Conservation (phyloP, 2,113 vertebrate species). For the Tiliqua scincoides region DNA sequence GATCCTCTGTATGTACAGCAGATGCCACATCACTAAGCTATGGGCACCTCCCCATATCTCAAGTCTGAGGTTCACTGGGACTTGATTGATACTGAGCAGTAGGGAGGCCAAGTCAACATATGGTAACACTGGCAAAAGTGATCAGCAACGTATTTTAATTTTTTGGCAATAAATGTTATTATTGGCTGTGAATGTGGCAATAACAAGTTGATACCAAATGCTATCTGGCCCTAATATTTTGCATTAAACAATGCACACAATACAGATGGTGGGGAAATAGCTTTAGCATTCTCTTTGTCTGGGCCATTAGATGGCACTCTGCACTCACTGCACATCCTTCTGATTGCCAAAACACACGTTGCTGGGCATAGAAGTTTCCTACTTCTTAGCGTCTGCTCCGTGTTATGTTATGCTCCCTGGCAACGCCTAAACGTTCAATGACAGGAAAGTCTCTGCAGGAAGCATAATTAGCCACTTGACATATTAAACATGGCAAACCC, state of each 20-base stretch:
- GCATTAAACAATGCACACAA: background rate
- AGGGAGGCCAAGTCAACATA: background rate
- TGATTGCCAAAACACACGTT: background rate
- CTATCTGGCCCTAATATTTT: background rate
- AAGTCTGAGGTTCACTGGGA: background rate
- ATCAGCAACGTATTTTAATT: background rate
- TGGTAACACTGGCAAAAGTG: background rate
- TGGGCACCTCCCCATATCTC: background rate
- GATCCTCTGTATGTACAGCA: too few relatives aligned
- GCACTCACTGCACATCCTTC: background rate
- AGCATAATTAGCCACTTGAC: background rate
- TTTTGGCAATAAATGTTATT: background rate
- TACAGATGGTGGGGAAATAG: background rate
- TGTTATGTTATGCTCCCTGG: too few relatives aligned
- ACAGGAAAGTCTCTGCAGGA: background rate
- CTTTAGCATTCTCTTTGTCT: background rate
- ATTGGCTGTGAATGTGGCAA: background rate
- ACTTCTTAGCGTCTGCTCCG: background rate
- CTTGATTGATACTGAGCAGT: background rate
- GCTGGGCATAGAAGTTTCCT: background rate
- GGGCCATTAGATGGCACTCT: slow-evolving; percentile 45
- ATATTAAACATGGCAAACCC: background rate
- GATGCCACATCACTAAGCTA: too few relatives aligned
- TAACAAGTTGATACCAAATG: background rate
- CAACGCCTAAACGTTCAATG: background rate